Conservation (phyloP, 2,888 invertebrate genomes). For the Parnassius apollo region DNA sequence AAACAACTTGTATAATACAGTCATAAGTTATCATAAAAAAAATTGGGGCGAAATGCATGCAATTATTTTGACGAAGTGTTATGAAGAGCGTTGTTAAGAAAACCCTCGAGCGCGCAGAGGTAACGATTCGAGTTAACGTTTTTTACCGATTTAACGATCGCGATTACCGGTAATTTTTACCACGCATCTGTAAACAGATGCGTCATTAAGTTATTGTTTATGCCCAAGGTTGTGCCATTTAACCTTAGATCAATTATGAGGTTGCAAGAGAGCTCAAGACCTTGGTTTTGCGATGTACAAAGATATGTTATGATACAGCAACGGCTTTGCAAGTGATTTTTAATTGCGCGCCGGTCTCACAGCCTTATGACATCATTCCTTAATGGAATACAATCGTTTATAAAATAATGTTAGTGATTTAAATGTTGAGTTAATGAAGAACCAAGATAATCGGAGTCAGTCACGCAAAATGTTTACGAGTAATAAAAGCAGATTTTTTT, state of each 20-base stretch:
- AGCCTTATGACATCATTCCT: slow-evolving; percentile 22
- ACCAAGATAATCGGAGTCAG: too few relatives aligned
- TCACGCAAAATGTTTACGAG: too few relatives aligned
- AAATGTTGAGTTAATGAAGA: slow-evolving; percentile 3
- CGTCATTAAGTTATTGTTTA: slow-evolving; percentile 41
- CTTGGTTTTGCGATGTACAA: slow-evolving; percentile 34
- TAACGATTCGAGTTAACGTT: slow-evolving; percentile 21
- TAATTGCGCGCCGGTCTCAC: slow-evolving; percentile 34
- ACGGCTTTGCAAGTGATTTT: slow-evolving; percentile 36
- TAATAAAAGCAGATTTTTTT: too few relatives aligned
- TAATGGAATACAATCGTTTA: slow-evolving; percentile 24
- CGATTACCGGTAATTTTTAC: slow-evolving; percentile 45
- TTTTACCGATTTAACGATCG: slow-evolving; percentile 39
- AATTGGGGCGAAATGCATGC: not conserved
- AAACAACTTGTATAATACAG: not conserved
- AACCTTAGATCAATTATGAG: slow-evolving; percentile 26
- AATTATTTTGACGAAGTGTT: slow-evolving; percentile 1
- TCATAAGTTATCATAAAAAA: not conserved
- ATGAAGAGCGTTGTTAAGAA: not conserved
- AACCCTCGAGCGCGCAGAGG: slow-evolving; percentile 2
- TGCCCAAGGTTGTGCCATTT: slow-evolving; percentile 38
- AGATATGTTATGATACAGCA: slow-evolving; percentile 25
- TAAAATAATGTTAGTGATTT: slow-evolving; percentile 8
- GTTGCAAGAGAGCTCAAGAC: slow-evolving; percentile 31
- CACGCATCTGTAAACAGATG: slow-evolving; percentile 40